A percentile compares a stretch with the other conserved stretches of the same genome.
Conservation (phyloP, 2,797 vertebrate genomes). For the Halcyon smyrnensis region DNA sequence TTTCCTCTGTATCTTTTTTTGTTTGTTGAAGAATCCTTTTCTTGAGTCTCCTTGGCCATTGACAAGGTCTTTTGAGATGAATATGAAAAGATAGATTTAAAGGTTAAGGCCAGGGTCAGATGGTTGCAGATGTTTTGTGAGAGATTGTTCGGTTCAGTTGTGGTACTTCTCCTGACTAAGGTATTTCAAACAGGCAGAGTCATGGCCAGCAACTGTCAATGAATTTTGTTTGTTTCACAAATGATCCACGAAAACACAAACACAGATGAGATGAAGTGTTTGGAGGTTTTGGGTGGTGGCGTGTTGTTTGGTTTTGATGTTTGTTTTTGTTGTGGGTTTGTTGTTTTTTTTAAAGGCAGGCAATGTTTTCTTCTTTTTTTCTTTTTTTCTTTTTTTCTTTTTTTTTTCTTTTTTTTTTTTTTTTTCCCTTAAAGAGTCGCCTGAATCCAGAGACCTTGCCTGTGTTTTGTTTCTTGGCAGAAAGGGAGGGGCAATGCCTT, state of each 20-base stretch:
- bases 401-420: background rate
- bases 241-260: constrained; percentile 82
- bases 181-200: constrained; percentile 84
- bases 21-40: constrained; percentile 98
- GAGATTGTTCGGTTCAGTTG: constrained; percentile 85
- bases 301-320: background rate
- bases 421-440: background rate
- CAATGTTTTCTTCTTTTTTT: background rate
- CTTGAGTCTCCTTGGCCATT: constrained; percentile 94
- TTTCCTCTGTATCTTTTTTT: constrained; percentile 88
- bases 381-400: background rate
- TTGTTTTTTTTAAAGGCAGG: background rate
- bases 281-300: background rate
- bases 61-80: constrained; percentile 99
- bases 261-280: constrained; percentile 72
- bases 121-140: constrained; percentile 89
- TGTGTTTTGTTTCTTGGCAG: constrained; percentile 59
- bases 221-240: constrained; percentile 81
- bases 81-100: constrained; percentile 99
- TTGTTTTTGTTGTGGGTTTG: background rate
- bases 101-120: constrained; percentile 98
- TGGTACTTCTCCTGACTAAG: constrained; percentile 83
- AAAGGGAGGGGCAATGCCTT: background rate
- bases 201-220: constrained; percentile 78
- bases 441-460: constrained; percentile 6